phyloP scores from a whole-genome alignment of 2,888 invertebrate genomes.

The Gymnocheta viridis region DNA sequence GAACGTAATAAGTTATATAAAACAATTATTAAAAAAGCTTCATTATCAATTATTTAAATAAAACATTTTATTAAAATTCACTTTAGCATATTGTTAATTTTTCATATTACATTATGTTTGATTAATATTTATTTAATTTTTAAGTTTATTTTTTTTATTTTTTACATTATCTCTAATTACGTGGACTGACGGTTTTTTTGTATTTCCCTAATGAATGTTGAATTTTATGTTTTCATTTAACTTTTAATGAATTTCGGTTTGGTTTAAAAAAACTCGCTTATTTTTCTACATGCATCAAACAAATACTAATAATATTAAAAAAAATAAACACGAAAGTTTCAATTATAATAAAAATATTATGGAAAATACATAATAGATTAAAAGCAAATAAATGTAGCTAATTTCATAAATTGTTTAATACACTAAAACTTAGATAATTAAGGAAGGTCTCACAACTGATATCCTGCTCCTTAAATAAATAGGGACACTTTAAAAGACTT shows the following conservation, averaged over 20 bases:
- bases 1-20: not conserved
- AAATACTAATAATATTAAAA: not conserved
- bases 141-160: not conserved
- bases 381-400: not conserved
- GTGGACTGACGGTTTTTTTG: not conserved
- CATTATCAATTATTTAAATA: conserved; percentile 60
- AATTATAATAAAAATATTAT: conserved; percentile 16
- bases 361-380: not conserved
- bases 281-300: not conserved
- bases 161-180: conserved; percentile 38
- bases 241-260: conserved; percentile 27
- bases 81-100: conserved; percentile 32
- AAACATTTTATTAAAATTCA: conserved; percentile 54
- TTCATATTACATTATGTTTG: conserved; percentile 19
- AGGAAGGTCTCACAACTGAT: too few species aligned
- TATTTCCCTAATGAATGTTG: conserved; percentile 52
- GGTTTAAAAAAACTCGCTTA: not conserved
- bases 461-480: too few species aligned
- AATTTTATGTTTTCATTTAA: conserved; percentile 42
- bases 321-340: conserved; percentile 21
- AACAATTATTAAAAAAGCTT: not conserved
- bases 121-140: conserved; percentile 45
- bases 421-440: too few species aligned
- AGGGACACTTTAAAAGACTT: too few species aligned
- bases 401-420: not conserved